Evolutionary conservation across 2,797 vertebrate genomes (phyloP), one percentile per base, ranked within the genome.

Genomic region (Aulostomus chinensis): DNA sequence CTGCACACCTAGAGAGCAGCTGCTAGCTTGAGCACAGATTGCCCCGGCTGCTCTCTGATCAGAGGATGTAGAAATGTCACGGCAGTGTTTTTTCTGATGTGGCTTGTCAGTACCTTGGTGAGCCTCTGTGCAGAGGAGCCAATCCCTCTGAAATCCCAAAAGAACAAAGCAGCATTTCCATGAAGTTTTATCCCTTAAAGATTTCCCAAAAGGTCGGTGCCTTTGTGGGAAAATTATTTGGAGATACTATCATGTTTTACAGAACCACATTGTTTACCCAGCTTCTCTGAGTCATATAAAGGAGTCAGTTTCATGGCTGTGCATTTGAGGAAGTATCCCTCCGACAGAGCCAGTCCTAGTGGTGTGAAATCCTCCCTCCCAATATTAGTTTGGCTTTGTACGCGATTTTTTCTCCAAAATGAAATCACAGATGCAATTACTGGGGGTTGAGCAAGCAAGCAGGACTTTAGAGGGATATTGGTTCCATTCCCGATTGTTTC

Each of bases 201-300:
- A n/a, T n/a, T n/a, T n/a, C n/a, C n/a, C n/a, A n/a, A n/a, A n/a
- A n/a, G n/a, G n/a, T n/a, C n/a, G n/a, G n/a, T n/a, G n/a, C n/a
- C n/a, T n/a, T n/a, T n/a, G n/a, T n/a, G n/a, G n/a, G n/a, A n/a
- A n/a, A n/a, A n/a, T n/a, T n/a, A n/a, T n/a, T n/a, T n/a, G n/a
- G n/a, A n/a, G n/a, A n/a, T n/a, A n/a, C n/a, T n/a, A n/a, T n/a
- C n/a, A n/a, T n/a, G n/a, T n/a, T n/a, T n/a, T n/a, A n/a, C n/a
- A n/a, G n/a, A n/a, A 18, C 17, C 34, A n/a, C 32, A 11, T 53
- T 64, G 56, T 68, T 76, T 68, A 45, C 47, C 62, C 31, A 9
- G 25, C 55, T 57, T 15, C 22, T 51, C 35, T 40, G 5, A 28
- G 33, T 18, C 15, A 28, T 26, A 20, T 43, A 45, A 59, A 54